Base-by-base conservation (phyloP, 2,888 invertebrate species). In the Troides oblongomaculatus region DNA sequence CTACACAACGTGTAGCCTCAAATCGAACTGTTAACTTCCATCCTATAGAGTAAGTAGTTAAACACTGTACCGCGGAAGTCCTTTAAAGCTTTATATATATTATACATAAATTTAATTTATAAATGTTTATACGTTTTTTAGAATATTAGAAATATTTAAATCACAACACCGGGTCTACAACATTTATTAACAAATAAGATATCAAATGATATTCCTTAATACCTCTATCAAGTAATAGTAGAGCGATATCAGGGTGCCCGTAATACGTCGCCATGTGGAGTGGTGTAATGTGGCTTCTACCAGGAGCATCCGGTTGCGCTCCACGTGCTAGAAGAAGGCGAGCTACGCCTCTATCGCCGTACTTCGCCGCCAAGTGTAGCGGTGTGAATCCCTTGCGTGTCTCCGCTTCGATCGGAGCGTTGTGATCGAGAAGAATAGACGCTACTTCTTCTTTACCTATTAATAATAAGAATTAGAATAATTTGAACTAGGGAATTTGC, bases 311-410 rank as follows among this genome's bases (percentile, higher is more conserved):
- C 1, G 98, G 95, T 59, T 96, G 95, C 18, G 98, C 98, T 46
- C 97, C 97, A 72, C 97, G 95, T 78, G 98, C 96, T 68, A 99
- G 91, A 68, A 99, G 92, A 71, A 99, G 93, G 72, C 96, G 94
- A 0, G 98, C 98, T 1, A 99, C 97, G 74, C 96, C 96, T 71
- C 97, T 95, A 84, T 97, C 97, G n/a, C 99, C 99, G 86, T 99
- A 99, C 86, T 99, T 99, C 60, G 98, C 97, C 5, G 99, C 99
- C 70, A 99, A 94, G 92, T 99, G 99, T 10, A 99, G 94, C 0
- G 99, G 99, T 0, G 99, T 98, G 92, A 99, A 99, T 14, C 99
- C 98, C 93, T 97, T 97, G 79, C 98, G 98, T 8, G 99, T 99
- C n/a, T 97, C 96, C 1, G 97, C 96, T 75, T 96, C 96, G 68